These are phyloP conservation scores for Malurus cyaneus DNA, from an alignment of 2,113 vertebrate species.

Conservation along the genomic window DNA sequence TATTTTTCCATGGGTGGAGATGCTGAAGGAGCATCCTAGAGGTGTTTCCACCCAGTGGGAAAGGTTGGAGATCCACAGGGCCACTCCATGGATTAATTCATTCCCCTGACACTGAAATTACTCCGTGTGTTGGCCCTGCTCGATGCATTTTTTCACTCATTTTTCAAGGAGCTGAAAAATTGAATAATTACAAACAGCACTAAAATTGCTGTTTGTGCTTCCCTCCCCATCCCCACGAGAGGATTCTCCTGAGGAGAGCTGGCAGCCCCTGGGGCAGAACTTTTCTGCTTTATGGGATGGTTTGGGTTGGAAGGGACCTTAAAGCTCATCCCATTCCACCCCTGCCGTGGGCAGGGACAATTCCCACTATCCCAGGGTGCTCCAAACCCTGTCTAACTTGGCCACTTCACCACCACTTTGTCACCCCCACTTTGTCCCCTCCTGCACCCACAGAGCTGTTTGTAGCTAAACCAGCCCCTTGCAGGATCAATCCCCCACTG, in stretches of 20 bases:
- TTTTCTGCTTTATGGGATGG: neutral
- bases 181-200: neutral
- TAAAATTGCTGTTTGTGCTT: neutral
- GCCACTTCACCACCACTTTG: neutral
- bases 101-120: neutral
- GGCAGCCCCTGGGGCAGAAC: neutral
- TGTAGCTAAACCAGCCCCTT: neutral
- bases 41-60: neutral
- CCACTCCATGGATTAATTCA: neutral
- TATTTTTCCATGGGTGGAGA: accelerated
- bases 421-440: neutral
- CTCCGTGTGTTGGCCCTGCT: neutral
- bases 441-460: accelerated
- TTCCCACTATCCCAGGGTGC: neutral
- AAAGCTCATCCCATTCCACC: neutral
- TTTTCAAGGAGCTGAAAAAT: neutral
- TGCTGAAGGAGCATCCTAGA: neutral
- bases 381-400: neutral
- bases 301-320: neutral
- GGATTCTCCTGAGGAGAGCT: neutral
- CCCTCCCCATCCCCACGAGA: accelerated
- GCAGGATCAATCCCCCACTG: neutral
- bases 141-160: neutral
- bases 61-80: neutral
- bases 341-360: neutral